Evolutionary conservation across 1,140 invertebrate genomes (phyloP).

Genomic region (Choristoneura fumiferana): DNA sequence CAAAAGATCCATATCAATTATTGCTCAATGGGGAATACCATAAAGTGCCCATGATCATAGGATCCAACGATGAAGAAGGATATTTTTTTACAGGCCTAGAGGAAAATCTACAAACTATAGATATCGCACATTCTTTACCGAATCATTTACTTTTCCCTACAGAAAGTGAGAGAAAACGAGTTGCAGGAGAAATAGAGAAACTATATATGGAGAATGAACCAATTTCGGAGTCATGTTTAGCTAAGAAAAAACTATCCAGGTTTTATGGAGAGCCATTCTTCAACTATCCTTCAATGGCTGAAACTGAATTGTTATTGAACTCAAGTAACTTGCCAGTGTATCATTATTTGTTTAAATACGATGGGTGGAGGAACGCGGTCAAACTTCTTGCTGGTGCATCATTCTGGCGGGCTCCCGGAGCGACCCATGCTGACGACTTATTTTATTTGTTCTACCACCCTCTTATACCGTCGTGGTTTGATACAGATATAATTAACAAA

Average conservation of each 20-base stretch:
- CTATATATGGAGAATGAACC: constrained; percentile 41
- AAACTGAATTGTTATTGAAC: constrained; percentile 45
- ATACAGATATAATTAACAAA: constrained; percentile 50
- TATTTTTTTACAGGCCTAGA: constrained; percentile 44
- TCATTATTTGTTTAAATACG: constrained; percentile 52
- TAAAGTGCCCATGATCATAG: constrained; percentile 61
- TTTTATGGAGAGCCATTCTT: constrained; percentile 52
- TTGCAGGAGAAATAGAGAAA: constrained; percentile 31
- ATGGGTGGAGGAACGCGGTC: constrained; percentile 44
- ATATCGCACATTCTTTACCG: constrained; percentile 44
- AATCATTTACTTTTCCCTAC: constrained; percentile 44
- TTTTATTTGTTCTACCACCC: constrained; percentile 58
- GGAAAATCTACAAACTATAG: constrained; percentile 39
- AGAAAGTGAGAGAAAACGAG: constrained; percentile 27
- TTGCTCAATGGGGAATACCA: constrained; percentile 47
- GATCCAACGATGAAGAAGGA: constrained; percentile 51
- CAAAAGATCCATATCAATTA: constrained; percentile 43
- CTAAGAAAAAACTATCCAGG: constrained; percentile 35
- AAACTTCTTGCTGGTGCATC: constrained; percentile 29
- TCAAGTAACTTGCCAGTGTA: constrained; percentile 50
- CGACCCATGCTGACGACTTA: constrained; percentile 65
- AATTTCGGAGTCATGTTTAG: constrained; percentile 26
- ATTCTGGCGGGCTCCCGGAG: constrained; percentile 33
- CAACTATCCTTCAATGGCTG: constrained; percentile 39
- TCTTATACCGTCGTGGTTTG: constrained; percentile 39